Percentiles rank a stretch among this genome's conserved stretches.
Evolutionary conservation across 53 echinoderm and acorn worm genomes (phyloP).

Genomic region (Holothuria scabra): DNA sequence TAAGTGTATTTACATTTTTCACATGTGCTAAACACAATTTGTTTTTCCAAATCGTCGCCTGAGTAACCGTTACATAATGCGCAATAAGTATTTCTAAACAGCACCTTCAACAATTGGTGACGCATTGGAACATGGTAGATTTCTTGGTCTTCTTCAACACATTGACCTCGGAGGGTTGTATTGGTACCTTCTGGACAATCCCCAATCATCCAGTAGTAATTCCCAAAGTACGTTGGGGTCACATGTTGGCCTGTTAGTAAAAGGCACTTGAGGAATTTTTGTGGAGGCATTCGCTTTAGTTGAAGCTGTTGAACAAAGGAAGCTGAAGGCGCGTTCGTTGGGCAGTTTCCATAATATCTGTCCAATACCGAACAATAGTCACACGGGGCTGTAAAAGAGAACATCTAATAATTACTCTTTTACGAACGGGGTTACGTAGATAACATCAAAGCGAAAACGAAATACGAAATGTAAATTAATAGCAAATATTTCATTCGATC

Average conservation of each 20-base stretch:
- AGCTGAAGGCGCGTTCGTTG: neutral
- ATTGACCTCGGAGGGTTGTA: neutral
- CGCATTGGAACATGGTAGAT: too few relatives aligned
- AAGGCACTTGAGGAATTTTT: neutral
- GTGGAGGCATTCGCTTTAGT: neutral
- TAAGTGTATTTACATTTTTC: neutral
- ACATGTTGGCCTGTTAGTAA: neutral
- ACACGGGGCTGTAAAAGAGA: neutral
- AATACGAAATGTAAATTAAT: too few relatives aligned
- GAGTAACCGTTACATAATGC: conserved; percentile 9
- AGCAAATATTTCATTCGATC: too few relatives aligned
- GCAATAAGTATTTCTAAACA: neutral
- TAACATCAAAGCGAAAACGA: too few relatives aligned
- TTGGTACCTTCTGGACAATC: neutral
- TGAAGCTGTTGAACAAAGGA: too few relatives aligned
- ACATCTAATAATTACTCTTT: neutral
- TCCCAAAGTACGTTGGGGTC: neutral
- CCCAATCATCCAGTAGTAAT: conserved; percentile 9
- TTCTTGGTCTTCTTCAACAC: neutral
- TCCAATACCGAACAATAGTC: neutral
- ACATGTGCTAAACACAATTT: neutral
- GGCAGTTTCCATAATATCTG: neutral
- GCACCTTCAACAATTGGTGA: neutral
- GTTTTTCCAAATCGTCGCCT: neutral
- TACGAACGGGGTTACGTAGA: too few relatives aligned